These are phyloP conservation scores for Scaptomyza flava DNA, from an alignment of 2,888 invertebrate species.

Conservation along the genomic window DNA sequence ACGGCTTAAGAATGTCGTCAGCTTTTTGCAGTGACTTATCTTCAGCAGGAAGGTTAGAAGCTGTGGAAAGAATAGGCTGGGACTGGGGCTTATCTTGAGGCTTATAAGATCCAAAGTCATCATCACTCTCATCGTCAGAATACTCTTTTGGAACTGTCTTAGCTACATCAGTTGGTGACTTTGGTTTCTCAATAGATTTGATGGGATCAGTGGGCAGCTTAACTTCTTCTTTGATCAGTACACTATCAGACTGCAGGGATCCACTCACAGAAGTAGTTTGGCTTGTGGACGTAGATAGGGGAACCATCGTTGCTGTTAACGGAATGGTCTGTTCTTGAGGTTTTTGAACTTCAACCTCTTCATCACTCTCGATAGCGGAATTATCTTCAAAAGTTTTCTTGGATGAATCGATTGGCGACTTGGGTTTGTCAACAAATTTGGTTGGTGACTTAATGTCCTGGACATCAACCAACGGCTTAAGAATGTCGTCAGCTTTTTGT, in stretches of 20 bases:
- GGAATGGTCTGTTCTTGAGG: background rate
- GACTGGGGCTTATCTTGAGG: background rate
- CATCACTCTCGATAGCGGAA: slow-evolving; percentile 20
- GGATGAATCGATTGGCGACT: slow-evolving; percentile 9
- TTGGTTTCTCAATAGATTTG: slow-evolving; percentile 1
- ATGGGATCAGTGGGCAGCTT: background rate
- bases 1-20: slow-evolving; percentile 7
- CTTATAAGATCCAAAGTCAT: background rate
- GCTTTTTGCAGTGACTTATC: background rate
- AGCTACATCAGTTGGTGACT: background rate
- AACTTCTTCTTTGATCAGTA: background rate
- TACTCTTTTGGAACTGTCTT: background rate
- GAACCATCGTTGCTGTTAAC: background rate
- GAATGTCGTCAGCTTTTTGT: slow-evolving; percentile 3
- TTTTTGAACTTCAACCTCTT: slow-evolving; percentile 12
- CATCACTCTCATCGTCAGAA: background rate
- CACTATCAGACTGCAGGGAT: background rate
- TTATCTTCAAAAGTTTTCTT: background rate
- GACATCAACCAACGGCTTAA: background rate
- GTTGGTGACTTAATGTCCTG: slow-evolving; percentile 11
- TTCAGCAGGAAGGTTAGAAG: background rate
- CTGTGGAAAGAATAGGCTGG: background rate
- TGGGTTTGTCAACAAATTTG: slow-evolving; percentile 29
- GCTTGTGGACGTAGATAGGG: background rate
- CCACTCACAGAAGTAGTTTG: background rate